Evolutionary conservation across 2,888 invertebrate species (phyloP).

Genomic region (Torymus texanus): DNA sequence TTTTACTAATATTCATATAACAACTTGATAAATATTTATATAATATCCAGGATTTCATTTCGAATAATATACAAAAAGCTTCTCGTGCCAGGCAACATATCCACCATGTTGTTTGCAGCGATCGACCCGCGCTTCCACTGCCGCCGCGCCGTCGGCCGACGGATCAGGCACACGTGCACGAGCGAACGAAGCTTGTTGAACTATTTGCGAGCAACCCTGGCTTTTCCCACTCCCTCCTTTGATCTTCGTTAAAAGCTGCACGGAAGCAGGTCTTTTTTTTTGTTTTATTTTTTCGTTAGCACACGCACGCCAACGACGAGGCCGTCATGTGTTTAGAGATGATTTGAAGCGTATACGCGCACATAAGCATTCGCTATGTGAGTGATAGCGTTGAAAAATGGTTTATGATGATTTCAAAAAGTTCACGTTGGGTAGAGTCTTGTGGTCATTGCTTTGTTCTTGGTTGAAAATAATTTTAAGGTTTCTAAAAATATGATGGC

Average conservation of each 20-base stretch:
- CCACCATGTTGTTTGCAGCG: conserved; percentile 11
- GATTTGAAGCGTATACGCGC: too few relatives aligned
- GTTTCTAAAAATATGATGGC: not conserved
- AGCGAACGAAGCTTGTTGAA: not conserved
- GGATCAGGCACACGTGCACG: conserved; percentile 35
- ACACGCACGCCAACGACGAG: too few relatives aligned
- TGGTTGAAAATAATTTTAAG: not conserved
- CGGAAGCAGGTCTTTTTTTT: not conserved
- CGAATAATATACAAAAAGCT: too few relatives aligned
- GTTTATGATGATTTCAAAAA: not conserved
- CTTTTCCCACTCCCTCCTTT: conserved; percentile 6
- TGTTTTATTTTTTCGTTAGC: not conserved
- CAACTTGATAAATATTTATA: too few relatives aligned
- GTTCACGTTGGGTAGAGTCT: not conserved
- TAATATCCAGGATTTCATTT: too few relatives aligned
- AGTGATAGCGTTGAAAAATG: not conserved
- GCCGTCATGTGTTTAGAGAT: too few relatives aligned
- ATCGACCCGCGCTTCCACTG: conserved; percentile 8
- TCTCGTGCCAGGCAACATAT: too few relatives aligned
- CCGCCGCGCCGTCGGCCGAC: conserved; percentile 52
- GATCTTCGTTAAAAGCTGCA: conserved; percentile 27
- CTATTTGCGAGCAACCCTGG: conserved; percentile 7
- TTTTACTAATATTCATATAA: not conserved
- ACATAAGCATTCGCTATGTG: not conserved
- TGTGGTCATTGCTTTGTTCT: too few relatives aligned